A percentile compares a stretch with the other conserved stretches of the same genome.
These are phyloP conservation scores for Chymomyza fuscimana DNA, from an alignment of 2,888 invertebrate species.

Conservation along the genomic window DNA sequence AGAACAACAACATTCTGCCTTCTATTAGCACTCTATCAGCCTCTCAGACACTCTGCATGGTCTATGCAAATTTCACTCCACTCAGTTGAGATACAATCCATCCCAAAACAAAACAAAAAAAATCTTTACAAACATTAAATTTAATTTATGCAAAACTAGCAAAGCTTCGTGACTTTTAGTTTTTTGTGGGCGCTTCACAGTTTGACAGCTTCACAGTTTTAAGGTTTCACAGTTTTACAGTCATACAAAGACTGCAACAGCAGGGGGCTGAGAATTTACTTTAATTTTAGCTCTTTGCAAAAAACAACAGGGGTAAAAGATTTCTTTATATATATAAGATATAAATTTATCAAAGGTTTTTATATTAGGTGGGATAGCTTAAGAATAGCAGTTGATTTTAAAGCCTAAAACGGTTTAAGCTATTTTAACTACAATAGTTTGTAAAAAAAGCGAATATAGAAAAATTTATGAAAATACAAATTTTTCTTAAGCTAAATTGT, in stretches of 20 bases:
- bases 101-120: slow-evolving; percentile 23
- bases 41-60: neutral
- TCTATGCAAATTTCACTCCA: slow-evolving; percentile 57
- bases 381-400: too few species aligned
- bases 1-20: slow-evolving; percentile 9
- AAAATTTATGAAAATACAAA: too few species aligned
- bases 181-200: slow-evolving; percentile 15
- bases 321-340: too few species aligned
- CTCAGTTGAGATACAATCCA: slow-evolving; percentile 51
- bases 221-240: neutral
- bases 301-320: neutral
- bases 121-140: slow-evolving; percentile 41
- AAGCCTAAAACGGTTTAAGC: too few species aligned
- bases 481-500: too few species aligned
- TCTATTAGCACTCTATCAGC: slow-evolving; percentile 17
- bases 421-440: too few species aligned
- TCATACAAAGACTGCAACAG: neutral
- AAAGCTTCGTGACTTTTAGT: slow-evolving; percentile 45
- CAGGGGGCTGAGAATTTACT: too few species aligned
- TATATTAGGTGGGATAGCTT: too few species aligned
- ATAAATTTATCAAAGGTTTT: too few species aligned
- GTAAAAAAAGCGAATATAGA: too few species aligned
- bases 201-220: neutral
- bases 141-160: slow-evolving; percentile 64
- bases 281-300: neutral